A percentile compares a stretch with the other conserved stretches of the same genome.
Evolutionary conservation across 2,888 invertebrate genomes (phyloP).

Genomic region (Microdon myrmicae): DNA sequence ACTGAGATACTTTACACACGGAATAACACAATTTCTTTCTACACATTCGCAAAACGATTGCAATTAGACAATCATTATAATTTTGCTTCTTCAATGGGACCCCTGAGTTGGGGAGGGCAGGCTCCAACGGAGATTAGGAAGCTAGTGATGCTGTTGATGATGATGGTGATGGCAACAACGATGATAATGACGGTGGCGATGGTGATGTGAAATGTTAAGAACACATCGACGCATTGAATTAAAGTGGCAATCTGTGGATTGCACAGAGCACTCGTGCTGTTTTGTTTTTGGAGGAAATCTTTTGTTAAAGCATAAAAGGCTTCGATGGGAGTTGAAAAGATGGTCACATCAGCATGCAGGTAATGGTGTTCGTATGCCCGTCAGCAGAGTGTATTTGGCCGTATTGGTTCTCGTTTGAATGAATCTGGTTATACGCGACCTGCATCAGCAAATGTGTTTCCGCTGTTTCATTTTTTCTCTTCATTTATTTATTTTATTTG

Average conservation of each 20-base stretch:
- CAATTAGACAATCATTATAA: slow-evolving; percentile 52
- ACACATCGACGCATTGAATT: slow-evolving; percentile 51
- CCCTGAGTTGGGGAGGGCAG: no score
- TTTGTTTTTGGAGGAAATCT: slow-evolving; percentile 42
- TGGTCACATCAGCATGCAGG: neutral
- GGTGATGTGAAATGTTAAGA: slow-evolving; percentile 40
- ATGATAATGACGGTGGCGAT: slow-evolving; percentile 16
- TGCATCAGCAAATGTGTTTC: slow-evolving; percentile 51
- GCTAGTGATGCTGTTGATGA: slow-evolving; percentile 14
- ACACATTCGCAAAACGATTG: slow-evolving; percentile 48
- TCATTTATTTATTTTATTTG: slow-evolving; percentile 7
- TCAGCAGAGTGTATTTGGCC: slow-evolving; percentile 8
- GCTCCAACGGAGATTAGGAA: no score
- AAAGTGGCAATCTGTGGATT: slow-evolving; percentile 47
- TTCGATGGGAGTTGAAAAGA: slow-evolving; percentile 8
- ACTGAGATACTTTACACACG: slow-evolving; percentile 18
- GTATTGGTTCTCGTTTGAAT: slow-evolving; percentile 41
- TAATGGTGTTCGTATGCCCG: neutral
- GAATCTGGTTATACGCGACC: slow-evolving; percentile 51
- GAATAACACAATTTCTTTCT: slow-evolving; percentile 46
- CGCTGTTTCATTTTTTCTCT: slow-evolving; percentile 36
- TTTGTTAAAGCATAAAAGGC: slow-evolving; percentile 43
- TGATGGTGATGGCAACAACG: slow-evolving; percentile 7
- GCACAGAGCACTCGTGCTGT: slow-evolving; percentile 22
- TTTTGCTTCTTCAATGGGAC: slow-evolving; percentile 15